Evolutionary conservation across 2,113 vertebrate species (phyloP).

Genomic region (Phaetusa simplex): DNA sequence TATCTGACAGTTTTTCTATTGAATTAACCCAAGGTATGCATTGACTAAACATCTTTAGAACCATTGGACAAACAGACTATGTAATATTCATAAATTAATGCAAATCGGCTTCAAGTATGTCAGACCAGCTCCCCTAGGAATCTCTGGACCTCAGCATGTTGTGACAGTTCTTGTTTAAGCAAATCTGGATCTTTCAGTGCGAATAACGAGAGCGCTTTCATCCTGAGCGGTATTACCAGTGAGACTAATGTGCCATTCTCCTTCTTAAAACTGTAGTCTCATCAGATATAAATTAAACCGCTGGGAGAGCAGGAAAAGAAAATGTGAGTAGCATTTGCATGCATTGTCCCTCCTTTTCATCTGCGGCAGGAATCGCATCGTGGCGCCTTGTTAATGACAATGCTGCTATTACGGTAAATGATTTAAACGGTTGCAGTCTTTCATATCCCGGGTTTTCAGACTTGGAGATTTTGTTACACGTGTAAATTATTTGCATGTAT

Average conservation of each 20-base stretch:
- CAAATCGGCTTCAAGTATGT: not conserved
- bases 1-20: not conserved
- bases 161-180: constrained; percentile 33
- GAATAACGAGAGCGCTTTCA: not conserved
- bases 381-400: not conserved
- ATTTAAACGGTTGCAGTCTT: not conserved
- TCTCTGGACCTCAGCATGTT: constrained; percentile 16
- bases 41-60: constrained; percentile 15
- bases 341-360: not conserved
- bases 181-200: not conserved
- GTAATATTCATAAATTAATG: not conserved
- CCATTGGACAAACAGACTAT: not conserved
- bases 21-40: constrained; percentile 40
- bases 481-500: not conserved
- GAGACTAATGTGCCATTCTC: not conserved
- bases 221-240: not conserved
- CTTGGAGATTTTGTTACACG: not conserved
- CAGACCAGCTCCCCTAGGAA: constrained; percentile 19
- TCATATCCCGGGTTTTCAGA: not conserved
- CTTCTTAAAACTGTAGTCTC: not conserved
- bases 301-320: not conserved
- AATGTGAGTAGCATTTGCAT: not conserved
- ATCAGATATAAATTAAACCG: not conserved
- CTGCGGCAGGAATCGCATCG: not conserved
- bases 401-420: not conserved